Conservation (phyloP, 2,113 vertebrate species). For the Thryonomys swinderianus region DNA sequence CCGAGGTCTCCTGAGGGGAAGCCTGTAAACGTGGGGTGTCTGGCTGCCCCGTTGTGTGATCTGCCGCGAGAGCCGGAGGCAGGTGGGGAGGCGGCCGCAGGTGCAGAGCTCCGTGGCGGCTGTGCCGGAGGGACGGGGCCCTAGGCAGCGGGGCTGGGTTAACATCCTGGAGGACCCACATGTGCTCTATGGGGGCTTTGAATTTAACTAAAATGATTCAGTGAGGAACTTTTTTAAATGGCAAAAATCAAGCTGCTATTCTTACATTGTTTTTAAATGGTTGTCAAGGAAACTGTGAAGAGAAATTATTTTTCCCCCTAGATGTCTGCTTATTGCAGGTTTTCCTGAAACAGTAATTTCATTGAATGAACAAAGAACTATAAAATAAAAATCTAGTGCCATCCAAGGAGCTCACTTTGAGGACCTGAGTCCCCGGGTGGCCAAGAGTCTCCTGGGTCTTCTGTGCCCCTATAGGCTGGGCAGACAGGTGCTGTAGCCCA, state of each 20-base stretch:
- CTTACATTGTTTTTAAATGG: constrained; percentile 54
- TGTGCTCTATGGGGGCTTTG: background rate
- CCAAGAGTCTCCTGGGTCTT: background rate
- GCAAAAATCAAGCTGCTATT: constrained; percentile 33
- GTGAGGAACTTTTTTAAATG: background rate
- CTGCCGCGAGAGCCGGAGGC: constrained; percentile 67
- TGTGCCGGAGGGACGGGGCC: too few species aligned
- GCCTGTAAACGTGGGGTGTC: constrained; percentile 82
- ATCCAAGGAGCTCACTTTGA: background rate
- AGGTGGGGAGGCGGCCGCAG: constrained; percentile 13
- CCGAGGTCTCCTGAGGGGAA: constrained; percentile 84
- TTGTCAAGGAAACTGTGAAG: constrained; percentile 67
- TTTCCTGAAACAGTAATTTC: constrained; percentile 49
- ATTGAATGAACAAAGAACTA: background rate
- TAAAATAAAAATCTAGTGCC: background rate
- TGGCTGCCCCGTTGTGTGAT: constrained; percentile 78
- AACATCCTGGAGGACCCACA: background rate
- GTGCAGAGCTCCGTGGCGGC: background rate
- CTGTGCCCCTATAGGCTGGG: rapidly evolving
- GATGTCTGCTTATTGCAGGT: constrained; percentile 51
- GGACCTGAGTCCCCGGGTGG: background rate
- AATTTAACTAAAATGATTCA: background rate
- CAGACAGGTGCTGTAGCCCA: background rate
- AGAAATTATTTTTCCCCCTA: background rate
- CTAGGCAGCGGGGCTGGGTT: background rate